These are phyloP conservation scores for Talpa occidentalis DNA, from an alignment of 2,113 vertebrate species.

Conservation along the genomic window DNA sequence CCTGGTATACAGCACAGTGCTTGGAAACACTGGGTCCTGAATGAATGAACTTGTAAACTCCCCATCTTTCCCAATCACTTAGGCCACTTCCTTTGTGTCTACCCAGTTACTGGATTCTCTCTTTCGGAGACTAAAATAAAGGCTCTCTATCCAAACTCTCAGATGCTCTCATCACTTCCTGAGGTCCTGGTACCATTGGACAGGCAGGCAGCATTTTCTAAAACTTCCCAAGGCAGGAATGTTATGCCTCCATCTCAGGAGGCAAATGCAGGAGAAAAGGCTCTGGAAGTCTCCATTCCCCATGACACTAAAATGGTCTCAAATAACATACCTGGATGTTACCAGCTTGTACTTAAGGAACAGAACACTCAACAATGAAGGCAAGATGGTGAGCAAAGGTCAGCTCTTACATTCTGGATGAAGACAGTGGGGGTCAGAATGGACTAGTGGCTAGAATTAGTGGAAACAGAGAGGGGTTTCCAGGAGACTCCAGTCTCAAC, in stretches of 20 bases:
- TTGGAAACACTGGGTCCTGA: too few relatives aligned
- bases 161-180: background rate
- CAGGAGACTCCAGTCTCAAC: background rate
- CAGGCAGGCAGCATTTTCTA: background rate
- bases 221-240: background rate
- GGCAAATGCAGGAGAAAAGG: background rate
- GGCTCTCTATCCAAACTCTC: background rate
- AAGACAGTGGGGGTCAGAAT: fast-evolving
- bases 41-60: background rate
- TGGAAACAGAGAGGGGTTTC: background rate
- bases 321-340: background rate
- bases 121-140: background rate
- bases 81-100: background rate
- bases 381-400: background rate
- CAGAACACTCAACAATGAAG: background rate
- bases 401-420: background rate
- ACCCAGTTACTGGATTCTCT: background rate
- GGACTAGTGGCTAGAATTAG: background rate
- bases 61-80: background rate
- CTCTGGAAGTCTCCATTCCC: background rate
- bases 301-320: background rate
- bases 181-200: background rate
- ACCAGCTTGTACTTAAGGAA: background rate
- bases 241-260: background rate
- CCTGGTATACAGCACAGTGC: background rate